Base-by-base conservation (phyloP, 2,113 vertebrate genomes). In the Hydrolagus affinis region DNA sequence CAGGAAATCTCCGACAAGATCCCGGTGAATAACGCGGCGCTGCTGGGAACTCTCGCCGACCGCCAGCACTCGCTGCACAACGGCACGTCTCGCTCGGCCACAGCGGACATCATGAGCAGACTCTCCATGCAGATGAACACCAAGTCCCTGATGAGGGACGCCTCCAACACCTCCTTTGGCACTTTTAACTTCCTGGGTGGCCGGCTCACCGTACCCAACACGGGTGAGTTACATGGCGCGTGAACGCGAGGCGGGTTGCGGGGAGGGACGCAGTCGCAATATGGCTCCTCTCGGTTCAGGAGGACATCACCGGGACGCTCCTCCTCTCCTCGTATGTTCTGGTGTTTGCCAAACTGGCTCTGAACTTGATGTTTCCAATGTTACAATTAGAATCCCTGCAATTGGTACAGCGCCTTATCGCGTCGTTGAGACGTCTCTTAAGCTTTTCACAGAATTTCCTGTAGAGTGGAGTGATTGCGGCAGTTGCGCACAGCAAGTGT, bases 101-200 rank as follows among this genome's bases (percentile, higher is more conserved):
- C 95, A 0, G 89, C 95, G 0, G 96, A 96, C 87, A 97, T 97
- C 0, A 92, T 98, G 86, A 95, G 94, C 86, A 94, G 97, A 74
- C 94, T 99, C 87, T 95, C 97, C 70, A 94, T 96, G 25, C 97
- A 98, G 91, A 96, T 87, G 91, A 97, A 96, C 92, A 97, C 98
- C 86, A 98, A 97, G 85, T 97, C 98, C 0, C 91, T 99, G 89
- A 95, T 97, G 25, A 95, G 96, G 0, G 96, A 97, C 86, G 91
- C 92, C 70, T 94, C 93, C 87, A 97, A 96, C 92, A 95, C 97
- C 90, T 96, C 97, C 66, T 99, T 97, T 0, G 98, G 98, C 87
- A 99, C 98, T 86, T 99, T 99, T 91, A 99, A 99, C 92, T 99
- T 98, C 93, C 88, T 99, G 75, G 98, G 98, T 21, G 98, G 98